Conservation (phyloP, 1,140 invertebrate species). For the Apocrypta bakeri region DNA sequence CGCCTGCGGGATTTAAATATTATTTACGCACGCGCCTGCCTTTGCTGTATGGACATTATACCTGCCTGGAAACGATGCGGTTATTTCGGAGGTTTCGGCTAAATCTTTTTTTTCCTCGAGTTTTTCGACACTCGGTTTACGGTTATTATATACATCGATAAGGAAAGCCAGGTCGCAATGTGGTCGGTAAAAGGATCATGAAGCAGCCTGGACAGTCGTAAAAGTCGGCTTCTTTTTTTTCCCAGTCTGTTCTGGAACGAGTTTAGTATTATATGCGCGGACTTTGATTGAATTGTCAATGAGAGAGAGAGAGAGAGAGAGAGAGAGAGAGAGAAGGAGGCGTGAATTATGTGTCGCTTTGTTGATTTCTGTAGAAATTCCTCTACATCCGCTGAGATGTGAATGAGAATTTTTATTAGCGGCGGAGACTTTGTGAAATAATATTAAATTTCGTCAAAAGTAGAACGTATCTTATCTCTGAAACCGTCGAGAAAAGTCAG, state of each 20-base stretch:
- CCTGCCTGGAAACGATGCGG: background rate
- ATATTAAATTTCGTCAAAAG: background rate
- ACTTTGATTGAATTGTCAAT: background rate
- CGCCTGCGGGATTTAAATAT: constrained; percentile 32
- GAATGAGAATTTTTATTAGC: too few species aligned
- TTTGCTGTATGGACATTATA: background rate
- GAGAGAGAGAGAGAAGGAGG: background rate
- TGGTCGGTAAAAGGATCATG: constrained; percentile 10
- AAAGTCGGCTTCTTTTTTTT: background rate
- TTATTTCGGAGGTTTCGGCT: background rate
- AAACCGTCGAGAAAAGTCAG: constrained; percentile 2
- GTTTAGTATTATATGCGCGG: background rate
- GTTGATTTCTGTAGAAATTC: background rate
- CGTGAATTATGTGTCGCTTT: background rate
- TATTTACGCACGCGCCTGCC: background rate
- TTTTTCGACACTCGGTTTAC: constrained; percentile 21
- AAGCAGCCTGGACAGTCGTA: background rate
- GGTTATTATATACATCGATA: background rate
- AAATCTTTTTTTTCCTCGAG: background rate
- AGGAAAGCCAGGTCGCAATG: background rate
- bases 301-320: too few species aligned
- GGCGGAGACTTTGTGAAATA: background rate
- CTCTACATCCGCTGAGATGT: too few species aligned
- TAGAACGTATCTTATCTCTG: background rate
- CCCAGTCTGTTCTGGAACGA: background rate